These are phyloP conservation scores for Agrotis exclamationis DNA, from an alignment of 2,888 invertebrate genomes.

Conservation along the genomic window DNA sequence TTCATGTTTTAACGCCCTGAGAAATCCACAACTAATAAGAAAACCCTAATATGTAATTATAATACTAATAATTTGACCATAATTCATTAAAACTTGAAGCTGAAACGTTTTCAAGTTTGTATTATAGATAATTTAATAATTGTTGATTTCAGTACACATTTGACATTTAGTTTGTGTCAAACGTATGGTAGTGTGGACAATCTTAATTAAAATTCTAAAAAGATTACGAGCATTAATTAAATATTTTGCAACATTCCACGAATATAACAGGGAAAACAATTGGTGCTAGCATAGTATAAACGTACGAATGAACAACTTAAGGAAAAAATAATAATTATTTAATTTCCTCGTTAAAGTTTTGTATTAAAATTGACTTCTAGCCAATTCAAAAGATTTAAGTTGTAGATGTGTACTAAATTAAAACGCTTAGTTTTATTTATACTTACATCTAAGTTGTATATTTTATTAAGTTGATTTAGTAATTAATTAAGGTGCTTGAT, in stretches of 20 bases:
- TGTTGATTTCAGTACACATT: too few relatives aligned
- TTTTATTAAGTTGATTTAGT: neutral
- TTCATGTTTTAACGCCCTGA: too few relatives aligned
- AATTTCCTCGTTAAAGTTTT: neutral
- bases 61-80: too few relatives aligned
- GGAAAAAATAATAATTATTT: neutral
- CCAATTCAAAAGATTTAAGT: neutral
- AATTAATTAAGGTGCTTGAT: constrained; percentile 9
- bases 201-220: neutral
- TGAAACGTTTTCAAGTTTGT: too few relatives aligned
- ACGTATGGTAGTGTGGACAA: too few relatives aligned
- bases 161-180: too few relatives aligned
- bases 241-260: neutral
- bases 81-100: too few relatives aligned
- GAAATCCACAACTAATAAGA: too few relatives aligned
- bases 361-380: neutral
- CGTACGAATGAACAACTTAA: neutral
- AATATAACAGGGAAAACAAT: neutral
- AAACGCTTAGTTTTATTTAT: neutral
- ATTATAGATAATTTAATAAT: neutral
- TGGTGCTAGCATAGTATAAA: neutral
- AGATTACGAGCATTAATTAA: neutral
- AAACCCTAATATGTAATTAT: too few relatives aligned
- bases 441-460: constrained; percentile 1
- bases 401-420: too few relatives aligned